These are phyloP conservation scores for Glyptemys insculpta DNA, from an alignment of 2,797 vertebrate species.

Conservation along the genomic window DNA sequence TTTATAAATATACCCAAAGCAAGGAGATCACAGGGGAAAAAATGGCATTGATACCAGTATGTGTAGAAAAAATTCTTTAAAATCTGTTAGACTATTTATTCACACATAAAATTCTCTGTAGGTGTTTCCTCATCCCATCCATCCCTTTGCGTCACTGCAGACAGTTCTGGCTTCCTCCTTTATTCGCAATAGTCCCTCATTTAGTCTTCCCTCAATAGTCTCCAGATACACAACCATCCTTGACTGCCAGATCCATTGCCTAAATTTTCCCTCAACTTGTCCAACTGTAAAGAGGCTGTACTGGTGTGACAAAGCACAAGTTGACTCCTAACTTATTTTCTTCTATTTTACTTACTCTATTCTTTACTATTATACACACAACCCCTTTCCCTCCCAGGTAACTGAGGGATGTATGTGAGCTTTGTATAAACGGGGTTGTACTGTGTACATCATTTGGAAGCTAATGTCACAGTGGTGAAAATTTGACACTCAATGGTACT, in stretches of 20 bases:
- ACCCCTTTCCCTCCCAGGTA: too few relatives aligned
- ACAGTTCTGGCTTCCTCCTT: not conserved
- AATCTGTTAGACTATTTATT: not conserved
- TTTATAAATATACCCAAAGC: conserved; percentile 1
- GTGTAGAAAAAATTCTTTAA: not conserved
- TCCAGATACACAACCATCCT: not conserved
- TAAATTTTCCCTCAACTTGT: not conserved
- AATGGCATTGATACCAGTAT: not conserved
- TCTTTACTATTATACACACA: too few relatives aligned
- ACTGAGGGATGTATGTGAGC: too few relatives aligned
- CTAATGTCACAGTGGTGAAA: too few relatives aligned
- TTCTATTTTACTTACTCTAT: too few relatives aligned
- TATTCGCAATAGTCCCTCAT: not conserved
- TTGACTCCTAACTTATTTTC: too few relatives aligned
- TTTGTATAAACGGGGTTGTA: too few relatives aligned
- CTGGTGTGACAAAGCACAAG: too few relatives aligned
- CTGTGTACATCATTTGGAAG: too few relatives aligned
- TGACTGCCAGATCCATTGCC: not conserved
- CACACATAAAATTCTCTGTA: not conserved
- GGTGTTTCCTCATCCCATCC: not conserved
- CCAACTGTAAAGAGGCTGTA: not conserved
- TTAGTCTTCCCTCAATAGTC: not conserved
- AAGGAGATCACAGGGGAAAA: not conserved
- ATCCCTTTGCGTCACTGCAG: not conserved
- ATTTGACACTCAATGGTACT: too few relatives aligned